Percentiles rank a stretch among this genome's conserved stretches.
phyloP scores from a whole-genome alignment of 2,113 vertebrate species.

The Lontra canadensis region DNA sequence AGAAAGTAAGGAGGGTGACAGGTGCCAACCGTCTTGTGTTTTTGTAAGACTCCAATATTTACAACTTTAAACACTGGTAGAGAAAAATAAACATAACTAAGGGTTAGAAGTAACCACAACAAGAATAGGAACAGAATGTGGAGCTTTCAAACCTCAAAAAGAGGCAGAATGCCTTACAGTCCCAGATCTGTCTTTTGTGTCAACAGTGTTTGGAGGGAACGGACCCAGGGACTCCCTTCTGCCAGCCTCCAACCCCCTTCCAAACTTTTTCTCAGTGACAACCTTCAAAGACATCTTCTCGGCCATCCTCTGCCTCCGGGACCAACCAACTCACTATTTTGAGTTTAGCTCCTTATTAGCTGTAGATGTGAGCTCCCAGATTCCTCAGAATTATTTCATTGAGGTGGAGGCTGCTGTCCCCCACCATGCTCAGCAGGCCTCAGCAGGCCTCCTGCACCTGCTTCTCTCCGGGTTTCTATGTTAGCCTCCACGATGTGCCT shows the following conservation, averaged over 20 bases:
- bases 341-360: not conserved
- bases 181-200: not conserved
- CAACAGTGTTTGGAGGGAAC: not conserved
- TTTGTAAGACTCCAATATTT: not conserved
- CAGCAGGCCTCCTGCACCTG: not conserved
- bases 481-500: rapidly evolving
- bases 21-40: not conserved
- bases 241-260: not conserved
- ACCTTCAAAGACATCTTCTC: not conserved
- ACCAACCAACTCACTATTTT: not conserved
- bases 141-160: not conserved
- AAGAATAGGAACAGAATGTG: not conserved
- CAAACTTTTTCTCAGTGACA: not conserved
- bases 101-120: not conserved
- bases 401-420: not conserved
- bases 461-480: not conserved
- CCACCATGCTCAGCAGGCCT: not conserved
- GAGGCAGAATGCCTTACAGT: not conserved
- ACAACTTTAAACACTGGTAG: not conserved
- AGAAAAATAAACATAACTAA: not conserved
- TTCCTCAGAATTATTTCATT: not conserved
- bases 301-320: not conserved
- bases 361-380: not conserved
- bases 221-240: not conserved
- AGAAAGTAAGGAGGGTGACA: not conserved